These are phyloP conservation scores for Pocillopora verrucosa DNA, from an alignment of 64 coral and sea anemone species.

Conservation along the genomic window DNA sequence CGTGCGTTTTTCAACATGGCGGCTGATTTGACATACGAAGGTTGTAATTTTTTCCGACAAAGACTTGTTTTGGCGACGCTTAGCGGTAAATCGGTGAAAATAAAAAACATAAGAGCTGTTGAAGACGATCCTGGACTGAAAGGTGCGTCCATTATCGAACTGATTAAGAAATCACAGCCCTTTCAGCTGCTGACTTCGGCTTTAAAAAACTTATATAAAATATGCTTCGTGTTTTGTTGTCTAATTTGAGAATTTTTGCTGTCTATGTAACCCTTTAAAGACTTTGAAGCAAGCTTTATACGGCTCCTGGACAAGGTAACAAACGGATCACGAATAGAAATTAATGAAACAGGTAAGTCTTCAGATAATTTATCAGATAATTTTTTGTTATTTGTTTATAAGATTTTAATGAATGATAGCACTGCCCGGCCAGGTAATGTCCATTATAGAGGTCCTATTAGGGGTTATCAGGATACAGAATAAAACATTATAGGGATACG, in stretches of 20 bases:
- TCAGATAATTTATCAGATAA: neutral
- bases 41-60: conserved; percentile 97
- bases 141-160: conserved; percentile 22
- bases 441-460: too few relatives aligned
- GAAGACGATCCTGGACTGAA: conserved; percentile 97
- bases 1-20: conserved; percentile 98
- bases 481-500: too few relatives aligned
- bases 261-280: conserved; percentile 41
- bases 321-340: conserved; percentile 96
- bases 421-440: too few relatives aligned
- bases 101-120: conserved; percentile 88
- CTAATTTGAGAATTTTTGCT: too few relatives aligned
- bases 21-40: conserved; percentile 87
- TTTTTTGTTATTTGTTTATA: too few relatives aligned
- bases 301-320: conserved; percentile 95
- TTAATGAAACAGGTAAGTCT: conserved; percentile 95
- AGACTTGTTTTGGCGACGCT: conserved; percentile 93
- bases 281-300: conserved; percentile 99
- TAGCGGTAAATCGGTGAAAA: conserved; percentile 81
- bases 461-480: too few relatives aligned
- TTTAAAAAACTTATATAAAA: too few relatives aligned
- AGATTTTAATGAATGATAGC: too few relatives aligned
- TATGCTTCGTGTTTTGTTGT: too few relatives aligned
- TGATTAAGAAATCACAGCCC: neutral
- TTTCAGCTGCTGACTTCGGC: too few relatives aligned